phyloP scores from a whole-genome alignment of 1,140 invertebrate species.

The Acromyrmex heyeri region DNA sequence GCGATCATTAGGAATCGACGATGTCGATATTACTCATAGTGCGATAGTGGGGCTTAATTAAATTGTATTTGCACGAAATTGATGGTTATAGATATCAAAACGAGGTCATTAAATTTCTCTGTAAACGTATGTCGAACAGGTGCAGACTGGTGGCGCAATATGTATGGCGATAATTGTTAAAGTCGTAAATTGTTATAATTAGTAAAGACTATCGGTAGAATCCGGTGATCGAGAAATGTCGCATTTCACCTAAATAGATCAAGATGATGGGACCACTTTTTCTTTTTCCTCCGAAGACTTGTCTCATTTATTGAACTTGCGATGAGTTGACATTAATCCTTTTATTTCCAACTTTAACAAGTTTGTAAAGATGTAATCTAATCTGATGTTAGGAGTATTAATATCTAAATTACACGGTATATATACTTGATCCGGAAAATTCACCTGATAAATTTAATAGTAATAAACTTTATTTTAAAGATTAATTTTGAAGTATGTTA shows the following conservation, averaged over 20 bases:
- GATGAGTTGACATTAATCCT: background rate
- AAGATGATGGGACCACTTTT: background rate
- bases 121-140: constrained; percentile 75
- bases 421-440: background rate
- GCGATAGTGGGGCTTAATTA: constrained; percentile 66
- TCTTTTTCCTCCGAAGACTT: background rate
- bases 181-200: constrained; percentile 74
- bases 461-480: background rate
- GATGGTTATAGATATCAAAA: constrained; percentile 69
- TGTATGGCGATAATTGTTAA: constrained; percentile 69
- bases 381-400: background rate
- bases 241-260: background rate
- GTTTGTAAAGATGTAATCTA: background rate
- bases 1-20: constrained; percentile 44
- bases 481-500: background rate
- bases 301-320: background rate
- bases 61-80: constrained; percentile 74
- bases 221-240: constrained; percentile 7
- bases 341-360: background rate
- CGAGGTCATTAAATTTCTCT: constrained; percentile 64
- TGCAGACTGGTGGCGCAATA: constrained; percentile 52
- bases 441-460: background rate
- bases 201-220: constrained; percentile 41
- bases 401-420: background rate
- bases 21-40: constrained; percentile 48